Percentiles rank a stretch among this genome's conserved stretches.
These are phyloP conservation scores for Tangara arthus DNA, from an alignment of 2,797 vertebrate species.

Conservation along the genomic window DNA sequence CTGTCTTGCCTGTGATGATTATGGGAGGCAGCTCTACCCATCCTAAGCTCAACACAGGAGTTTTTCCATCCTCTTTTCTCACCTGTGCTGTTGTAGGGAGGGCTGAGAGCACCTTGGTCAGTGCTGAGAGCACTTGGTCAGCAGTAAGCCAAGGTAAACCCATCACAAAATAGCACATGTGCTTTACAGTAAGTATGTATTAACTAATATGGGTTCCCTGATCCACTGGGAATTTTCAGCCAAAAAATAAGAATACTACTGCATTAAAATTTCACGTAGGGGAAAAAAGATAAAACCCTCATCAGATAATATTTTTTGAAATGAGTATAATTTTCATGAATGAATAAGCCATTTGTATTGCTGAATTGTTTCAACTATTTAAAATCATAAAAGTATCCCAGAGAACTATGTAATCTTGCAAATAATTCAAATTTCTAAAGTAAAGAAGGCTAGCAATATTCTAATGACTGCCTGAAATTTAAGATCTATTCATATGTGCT, in stretches of 20 bases:
- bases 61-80: not conserved
- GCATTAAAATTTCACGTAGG: not conserved
- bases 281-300: not conserved
- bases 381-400: not conserved
- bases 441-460: not conserved
- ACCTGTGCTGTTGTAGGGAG: not conserved
- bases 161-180: not conserved
- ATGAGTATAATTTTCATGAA: not conserved
- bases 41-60: not conserved
- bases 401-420: not conserved
- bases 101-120: not conserved
- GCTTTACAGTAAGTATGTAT: not conserved
- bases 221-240: not conserved
- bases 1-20: not conserved
- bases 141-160: not conserved
- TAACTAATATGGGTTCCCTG: not conserved
- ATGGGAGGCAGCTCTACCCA: not conserved
- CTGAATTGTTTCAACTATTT: not conserved
- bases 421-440: not conserved
- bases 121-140: not conserved
- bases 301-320: not conserved
- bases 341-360: not conserved
- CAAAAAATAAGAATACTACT: not conserved
- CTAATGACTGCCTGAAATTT: not conserved
- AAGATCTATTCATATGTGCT: not conserved